A percentile compares a stretch with the other conserved stretches of the same genome.
phyloP scores from a whole-genome alignment of 2,113 vertebrate species.

The Pteruthius melanotis region DNA sequence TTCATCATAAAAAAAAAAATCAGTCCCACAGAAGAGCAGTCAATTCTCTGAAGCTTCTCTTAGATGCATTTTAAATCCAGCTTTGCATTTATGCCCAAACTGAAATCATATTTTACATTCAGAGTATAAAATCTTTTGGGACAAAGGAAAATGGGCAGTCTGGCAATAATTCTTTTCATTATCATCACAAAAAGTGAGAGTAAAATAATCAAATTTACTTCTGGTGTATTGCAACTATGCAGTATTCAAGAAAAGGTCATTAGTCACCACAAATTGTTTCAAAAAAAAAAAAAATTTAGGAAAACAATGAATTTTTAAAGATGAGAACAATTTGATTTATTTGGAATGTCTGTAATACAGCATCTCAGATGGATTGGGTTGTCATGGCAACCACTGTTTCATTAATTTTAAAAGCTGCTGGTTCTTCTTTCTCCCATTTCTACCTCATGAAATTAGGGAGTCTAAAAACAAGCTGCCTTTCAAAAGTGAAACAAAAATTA shows the following conservation, averaged over 20 bases:
- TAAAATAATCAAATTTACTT: not conserved
- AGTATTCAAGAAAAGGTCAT: not conserved
- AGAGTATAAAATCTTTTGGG: not conserved
- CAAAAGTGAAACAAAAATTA: conserved; percentile 13
- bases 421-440: not conserved
- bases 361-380: not conserved
- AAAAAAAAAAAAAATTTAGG: not conserved
- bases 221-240: not conserved
- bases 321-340: not conserved
- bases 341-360: not conserved
- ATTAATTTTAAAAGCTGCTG: conserved; percentile 7
- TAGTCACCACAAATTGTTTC: not conserved
- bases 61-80: not conserved
- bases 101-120: not conserved
- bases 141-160: not conserved
- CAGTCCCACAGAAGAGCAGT: not conserved
- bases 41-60: not conserved
- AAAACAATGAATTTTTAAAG: not conserved
- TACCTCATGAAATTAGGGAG: not conserved
- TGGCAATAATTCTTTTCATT: not conserved
- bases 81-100: not conserved
- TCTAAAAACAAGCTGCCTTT: not conserved
- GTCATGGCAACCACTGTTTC: not conserved
- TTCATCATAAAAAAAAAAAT: not conserved
- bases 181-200: not conserved